A percentile compares a stretch with the other conserved stretches of the same genome.
These are phyloP conservation scores for Synanthedon andrenaeformis DNA, from an alignment of 2,888 invertebrate species.

Conservation along the genomic window DNA sequence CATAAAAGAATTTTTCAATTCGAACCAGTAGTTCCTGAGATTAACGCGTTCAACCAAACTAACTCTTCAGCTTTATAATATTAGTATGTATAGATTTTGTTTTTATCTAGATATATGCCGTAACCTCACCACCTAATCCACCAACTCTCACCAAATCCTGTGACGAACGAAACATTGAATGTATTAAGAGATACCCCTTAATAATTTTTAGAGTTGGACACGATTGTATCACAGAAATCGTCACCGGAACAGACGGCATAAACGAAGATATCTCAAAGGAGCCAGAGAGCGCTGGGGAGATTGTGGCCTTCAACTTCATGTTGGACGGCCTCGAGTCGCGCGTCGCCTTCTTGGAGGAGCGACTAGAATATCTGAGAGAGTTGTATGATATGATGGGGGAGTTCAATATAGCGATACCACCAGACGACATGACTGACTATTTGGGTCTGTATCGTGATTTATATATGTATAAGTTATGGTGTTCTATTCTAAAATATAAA, in stretches of 20 bases:
- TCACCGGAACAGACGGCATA: slow-evolving; percentile 74
- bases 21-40: too few relatives aligned
- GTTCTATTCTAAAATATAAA: too few relatives aligned
- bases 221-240: slow-evolving; percentile 68
- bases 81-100: too few relatives aligned
- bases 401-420: slow-evolving; percentile 77
- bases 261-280: slow-evolving; percentile 73
- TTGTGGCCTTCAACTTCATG: slow-evolving; percentile 78
- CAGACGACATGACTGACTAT: slow-evolving; percentile 77
- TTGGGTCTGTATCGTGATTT: slow-evolving; percentile 29
- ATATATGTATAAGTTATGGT: too few relatives aligned
- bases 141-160: too few relatives aligned
- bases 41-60: too few relatives aligned
- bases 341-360: slow-evolving; percentile 77
- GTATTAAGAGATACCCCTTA: too few relatives aligned
- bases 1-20: too few relatives aligned
- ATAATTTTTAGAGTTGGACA: slow-evolving; percentile 71
- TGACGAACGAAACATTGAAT: too few relatives aligned
- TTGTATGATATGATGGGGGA: slow-evolving; percentile 87
- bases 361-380: slow-evolving; percentile 84
- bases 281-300: slow-evolving; percentile 78
- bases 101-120: too few relatives aligned
- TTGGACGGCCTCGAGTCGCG: slow-evolving; percentile 75
- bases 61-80: too few relatives aligned
- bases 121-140: too few relatives aligned